Evolutionary conservation across 2,888 invertebrate species (phyloP), one percentile per base, ranked within the genome.

Genomic region (Toxonevra muliebris): DNA sequence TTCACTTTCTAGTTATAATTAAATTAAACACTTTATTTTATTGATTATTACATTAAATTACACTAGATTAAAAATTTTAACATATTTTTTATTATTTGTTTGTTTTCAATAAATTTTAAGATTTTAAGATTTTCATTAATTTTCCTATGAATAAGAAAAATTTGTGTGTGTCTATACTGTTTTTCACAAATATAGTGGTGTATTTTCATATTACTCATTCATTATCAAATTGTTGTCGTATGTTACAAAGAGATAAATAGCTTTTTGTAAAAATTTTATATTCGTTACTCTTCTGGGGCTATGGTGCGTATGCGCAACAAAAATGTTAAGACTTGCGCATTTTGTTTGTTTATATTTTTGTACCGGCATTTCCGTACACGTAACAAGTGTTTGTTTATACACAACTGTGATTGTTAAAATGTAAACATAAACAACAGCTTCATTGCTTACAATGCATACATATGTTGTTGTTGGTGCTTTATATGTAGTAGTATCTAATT

Each of bases 151-250:
- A 30, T 30, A 55, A 54, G 48, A 17, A 43, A 40, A 60, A 67
- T 68, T 41, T 1, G 58, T 53, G 54, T 75, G 73, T 76, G 71
- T 75, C 73, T 76, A 76, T 65, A 74, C 73, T 72, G 73, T 71
- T 76, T 74, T 75, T 69, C 70, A 68, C 71, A 40, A 73, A 75
- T 69, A 71, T 75, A 70, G 69, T 71, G 73, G 61, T 66, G 70
- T 61, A 66, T 50, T 43, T 48, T 70, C 61, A 69, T 67, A 15
- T 62, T 55, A 61, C 12, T 64, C 68, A 63, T 61, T 65, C 73
- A 73, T 76, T 72, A 75, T 70, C 68, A 20, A 60, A 66, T 66
- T 7, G 60, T 50, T 54, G 65, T 66, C 63, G 30, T 68, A 69
- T 68, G 77, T 64, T 73, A 69, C 65, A 78, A 68, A 70, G 75